Evolutionary conservation across 2,113 vertebrate genomes (phyloP).

Genomic region (Pica pica): DNA sequence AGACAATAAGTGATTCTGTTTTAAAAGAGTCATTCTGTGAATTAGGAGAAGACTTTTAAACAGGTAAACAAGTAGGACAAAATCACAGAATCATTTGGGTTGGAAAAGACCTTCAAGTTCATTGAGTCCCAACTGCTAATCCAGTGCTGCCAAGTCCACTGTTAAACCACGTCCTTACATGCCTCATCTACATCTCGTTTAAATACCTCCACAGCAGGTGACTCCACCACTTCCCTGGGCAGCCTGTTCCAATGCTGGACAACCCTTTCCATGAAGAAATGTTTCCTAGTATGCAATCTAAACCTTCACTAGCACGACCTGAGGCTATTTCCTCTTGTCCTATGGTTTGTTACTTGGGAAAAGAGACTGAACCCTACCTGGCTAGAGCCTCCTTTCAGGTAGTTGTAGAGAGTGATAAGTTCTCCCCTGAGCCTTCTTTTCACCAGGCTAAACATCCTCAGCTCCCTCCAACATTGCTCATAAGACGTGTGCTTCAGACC

Average conservation of each 20-base stretch:
- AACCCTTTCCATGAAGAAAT: background rate
- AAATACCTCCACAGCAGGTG: background rate
- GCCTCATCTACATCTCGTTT: background rate
- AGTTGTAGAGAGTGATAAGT: background rate
- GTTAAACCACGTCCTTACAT: background rate
- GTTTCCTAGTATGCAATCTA: background rate
- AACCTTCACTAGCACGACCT: background rate
- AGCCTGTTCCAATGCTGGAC: background rate
- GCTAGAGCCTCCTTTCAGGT: background rate
- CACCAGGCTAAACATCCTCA: background rate
- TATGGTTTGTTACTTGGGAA: background rate
- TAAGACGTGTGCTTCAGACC: background rate
- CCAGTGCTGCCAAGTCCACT: background rate
- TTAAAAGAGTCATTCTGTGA: background rate
- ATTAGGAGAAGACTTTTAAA: background rate
- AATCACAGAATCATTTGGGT: rapidly evolving
- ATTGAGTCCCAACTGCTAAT: background rate
- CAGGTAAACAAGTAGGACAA: background rate
- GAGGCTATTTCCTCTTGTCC: background rate
- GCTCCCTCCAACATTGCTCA: background rate
- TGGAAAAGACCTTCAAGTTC: background rate
- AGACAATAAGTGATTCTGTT: background rate
- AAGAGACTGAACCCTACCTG: background rate
- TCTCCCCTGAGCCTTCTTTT: background rate
- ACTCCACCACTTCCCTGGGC: background rate